Base-by-base conservation (phyloP, 1,140 invertebrate genomes). In the Diachasmimorpha longicaudata region DNA sequence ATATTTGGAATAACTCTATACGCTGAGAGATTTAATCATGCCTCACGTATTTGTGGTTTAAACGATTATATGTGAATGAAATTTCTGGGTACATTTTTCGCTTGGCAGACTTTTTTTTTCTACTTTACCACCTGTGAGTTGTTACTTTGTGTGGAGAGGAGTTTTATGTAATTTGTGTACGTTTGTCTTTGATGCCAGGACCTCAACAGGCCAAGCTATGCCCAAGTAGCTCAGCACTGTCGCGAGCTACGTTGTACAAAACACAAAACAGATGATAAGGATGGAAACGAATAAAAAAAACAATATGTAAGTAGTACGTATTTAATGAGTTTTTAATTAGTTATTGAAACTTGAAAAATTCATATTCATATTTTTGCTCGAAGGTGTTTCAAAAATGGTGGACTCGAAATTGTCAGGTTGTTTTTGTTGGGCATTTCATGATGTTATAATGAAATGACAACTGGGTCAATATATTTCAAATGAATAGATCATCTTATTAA, bases 141-240 rank as follows among this genome's bases (percentile, higher is more conserved):
- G 6, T 42, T 71, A 4, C 8, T 71, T 9, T 6, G 42, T 14
- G 66, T 4, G 39, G 39, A 9, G 9, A 42, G 13, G 39, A 42
- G 39, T 42, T 42, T 13, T 52, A 8, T 52, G n/a, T 77, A 70
- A 74, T 58, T 69, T 5, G 48, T 52, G 16, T 23, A 67, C n/a
- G 79, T 74, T 81, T 44, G 73, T 31, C 76, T 79, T 52, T 76
- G 75, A 78, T 46, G 69, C 66, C 81, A 89, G 87, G 88, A 92
- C 80, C 90, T 90, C 79, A 91, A 91, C 78, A 90, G 93, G 86
- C 91, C 95, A 84, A 95, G 94, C 86, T 96, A 95, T 90, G 94
- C 94, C 80, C 94, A 95, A 91, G 94, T 95, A 85, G 94, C 94
- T 78, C 94, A 94, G 82, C 93, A 94, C 83, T 91, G 92, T 85